phyloP scores from a whole-genome alignment of 53 echinoderm and acorn worm genomes.

The Temnopleurus reevesii region DNA sequence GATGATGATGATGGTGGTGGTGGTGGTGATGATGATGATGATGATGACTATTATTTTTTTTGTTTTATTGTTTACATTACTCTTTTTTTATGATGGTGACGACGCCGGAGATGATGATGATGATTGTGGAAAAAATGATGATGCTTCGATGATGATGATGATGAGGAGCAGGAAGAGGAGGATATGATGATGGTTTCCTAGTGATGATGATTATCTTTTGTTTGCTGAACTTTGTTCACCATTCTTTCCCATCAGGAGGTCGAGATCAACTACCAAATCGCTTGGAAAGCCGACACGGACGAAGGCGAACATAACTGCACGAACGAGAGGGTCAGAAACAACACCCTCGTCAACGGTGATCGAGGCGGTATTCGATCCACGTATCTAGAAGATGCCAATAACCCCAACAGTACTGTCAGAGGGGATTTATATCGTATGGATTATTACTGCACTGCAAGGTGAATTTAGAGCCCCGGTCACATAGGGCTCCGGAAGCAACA shows the following conservation, averaged over 20 bases:
- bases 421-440: not conserved
- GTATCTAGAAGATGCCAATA: too few species aligned
- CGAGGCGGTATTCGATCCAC: slow-evolving; percentile 1
- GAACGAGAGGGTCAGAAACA: not conserved
- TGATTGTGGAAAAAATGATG: too few species aligned
- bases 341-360: slow-evolving; percentile 33
- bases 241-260: not conserved
- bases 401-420: not conserved
- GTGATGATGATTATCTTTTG: not conserved
- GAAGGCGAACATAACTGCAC: slow-evolving; percentile 46
- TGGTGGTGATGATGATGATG: not conserved
- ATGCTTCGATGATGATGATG: too few species aligned
- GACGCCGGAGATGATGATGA: too few species aligned
- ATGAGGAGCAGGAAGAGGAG: too few species aligned
- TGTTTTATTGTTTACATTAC: too few species aligned
- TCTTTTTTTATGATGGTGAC: too few species aligned
- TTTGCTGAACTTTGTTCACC: not conserved
- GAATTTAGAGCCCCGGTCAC: too few species aligned
- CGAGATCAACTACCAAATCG: slow-evolving; percentile 39
- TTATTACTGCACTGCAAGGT: slow-evolving; percentile 48
- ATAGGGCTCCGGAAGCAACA: too few species aligned
- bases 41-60: not conserved
- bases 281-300: slow-evolving; percentile 41
- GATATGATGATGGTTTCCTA: not conserved
- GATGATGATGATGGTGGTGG: too few species aligned